Percentiles rank a stretch among this genome's conserved stretches.
phyloP scores from a whole-genome alignment of 2,888 invertebrate species.

The Tanytarsus gracilentus region DNA sequence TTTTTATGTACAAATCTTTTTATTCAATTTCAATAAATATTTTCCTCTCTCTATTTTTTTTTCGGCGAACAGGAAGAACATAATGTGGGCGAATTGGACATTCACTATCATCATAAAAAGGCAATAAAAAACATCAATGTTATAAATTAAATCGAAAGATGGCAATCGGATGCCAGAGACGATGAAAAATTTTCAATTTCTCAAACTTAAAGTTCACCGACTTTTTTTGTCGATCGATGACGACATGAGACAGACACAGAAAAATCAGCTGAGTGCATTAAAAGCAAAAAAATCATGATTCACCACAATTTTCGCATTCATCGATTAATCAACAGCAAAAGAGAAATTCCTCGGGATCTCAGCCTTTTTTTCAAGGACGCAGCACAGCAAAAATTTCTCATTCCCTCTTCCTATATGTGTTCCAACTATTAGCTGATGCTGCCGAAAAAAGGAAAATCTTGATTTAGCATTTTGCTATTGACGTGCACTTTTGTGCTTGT shows the following conservation, averaged over 20 bases:
- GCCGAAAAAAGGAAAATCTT: conserved; percentile 23
- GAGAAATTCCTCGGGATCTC: background rate
- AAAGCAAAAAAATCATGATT: background rate
- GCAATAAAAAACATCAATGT: conserved; percentile 27
- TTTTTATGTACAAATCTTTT: too few relatives aligned
- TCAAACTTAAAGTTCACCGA: conserved; percentile 3
- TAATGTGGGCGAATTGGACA: conserved; percentile 21
- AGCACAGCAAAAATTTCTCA: conserved; percentile 1
- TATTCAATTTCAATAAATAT: too few relatives aligned
- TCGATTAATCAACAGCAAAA: conserved; percentile 2
- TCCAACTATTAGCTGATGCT: conserved; percentile 18
- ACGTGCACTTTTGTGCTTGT: conserved; percentile 26
- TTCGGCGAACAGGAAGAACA: background rate
- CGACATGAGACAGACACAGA: background rate
- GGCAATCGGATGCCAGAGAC: conserved; percentile 4
- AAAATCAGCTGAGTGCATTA: background rate
- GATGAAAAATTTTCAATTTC: background rate
- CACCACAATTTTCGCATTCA: conserved; percentile 10
- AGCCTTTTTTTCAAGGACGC: conserved; percentile 20
- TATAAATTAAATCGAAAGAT: conserved; percentile 26
- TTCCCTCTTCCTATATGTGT: conserved; percentile 1
- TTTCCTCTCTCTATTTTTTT: too few relatives aligned
- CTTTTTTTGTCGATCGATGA: background rate
- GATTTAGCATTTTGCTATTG: conserved; percentile 27
- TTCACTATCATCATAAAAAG: conserved; percentile 26